Percentiles rank a stretch among this genome's conserved stretches.
Conservation (phyloP, 2,888 invertebrate genomes). For the Dasysyrphus tricinctus region DNA sequence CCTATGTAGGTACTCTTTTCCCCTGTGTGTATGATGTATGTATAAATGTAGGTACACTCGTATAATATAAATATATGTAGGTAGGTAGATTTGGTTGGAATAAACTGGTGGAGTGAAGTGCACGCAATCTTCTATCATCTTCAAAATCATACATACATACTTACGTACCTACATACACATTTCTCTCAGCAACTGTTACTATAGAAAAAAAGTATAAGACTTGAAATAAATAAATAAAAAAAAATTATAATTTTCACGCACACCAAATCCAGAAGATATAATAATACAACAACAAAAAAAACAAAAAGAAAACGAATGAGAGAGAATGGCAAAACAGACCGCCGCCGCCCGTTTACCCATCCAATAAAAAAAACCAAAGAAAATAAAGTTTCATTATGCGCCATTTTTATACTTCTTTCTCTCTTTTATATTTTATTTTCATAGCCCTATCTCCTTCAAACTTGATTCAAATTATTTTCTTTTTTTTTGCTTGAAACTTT, state of each 20-base stretch:
- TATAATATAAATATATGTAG: not conserved
- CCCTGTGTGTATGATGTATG: not conserved
- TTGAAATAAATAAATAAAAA: conserved; percentile 41
- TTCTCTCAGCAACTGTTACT: conserved; percentile 53
- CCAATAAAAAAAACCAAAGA: conserved; percentile 24
- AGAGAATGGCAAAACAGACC: conserved; percentile 58
- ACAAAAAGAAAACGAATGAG: conserved; percentile 28
- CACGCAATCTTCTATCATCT: conserved; percentile 51
- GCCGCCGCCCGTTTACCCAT: conserved; percentile 15
- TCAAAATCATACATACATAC: conserved; percentile 23
- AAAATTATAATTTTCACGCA: conserved; percentile 43
- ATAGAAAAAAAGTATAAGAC: conserved; percentile 33
- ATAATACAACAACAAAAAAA: conserved; percentile 20
- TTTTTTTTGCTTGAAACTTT: conserved; percentile 36
- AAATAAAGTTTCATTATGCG: conserved; percentile 68
- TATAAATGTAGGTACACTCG: not conserved
- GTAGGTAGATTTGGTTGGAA: not conserved
- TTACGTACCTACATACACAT: conserved; percentile 6
- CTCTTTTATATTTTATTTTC: not conserved
- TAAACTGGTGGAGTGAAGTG: conserved; percentile 47
- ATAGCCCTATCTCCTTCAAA: conserved; percentile 26
- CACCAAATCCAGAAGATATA: conserved; percentile 28
- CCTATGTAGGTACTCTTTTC: not conserved
- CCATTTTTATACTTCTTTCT: conserved; percentile 53
- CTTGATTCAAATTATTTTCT: conserved; percentile 49